Evolutionary conservation across 2,888 invertebrate species (phyloP).

Genomic region (Piscicola geometra): DNA sequence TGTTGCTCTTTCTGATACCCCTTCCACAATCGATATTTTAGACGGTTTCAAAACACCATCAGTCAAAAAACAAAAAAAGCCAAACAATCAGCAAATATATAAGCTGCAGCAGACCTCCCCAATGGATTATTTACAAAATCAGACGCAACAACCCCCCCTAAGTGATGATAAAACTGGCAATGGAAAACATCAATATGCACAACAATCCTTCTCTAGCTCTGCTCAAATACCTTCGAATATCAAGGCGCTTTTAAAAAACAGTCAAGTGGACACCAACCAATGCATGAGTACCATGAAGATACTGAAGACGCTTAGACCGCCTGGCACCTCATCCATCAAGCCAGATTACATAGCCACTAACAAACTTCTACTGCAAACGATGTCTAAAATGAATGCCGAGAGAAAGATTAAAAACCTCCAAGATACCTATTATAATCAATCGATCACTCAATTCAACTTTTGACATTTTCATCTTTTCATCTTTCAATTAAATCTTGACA

Average conservation of each 20-base stretch:
- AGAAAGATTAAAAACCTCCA: slow-evolving; percentile 21
- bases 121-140: too few relatives aligned
- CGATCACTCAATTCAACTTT: not conserved
- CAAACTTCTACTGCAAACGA: slow-evolving; percentile 23
- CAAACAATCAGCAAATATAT: too few relatives aligned
- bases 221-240: not conserved
- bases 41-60: too few relatives aligned
- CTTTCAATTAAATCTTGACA: not conserved
- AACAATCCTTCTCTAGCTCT: too few relatives aligned
- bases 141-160: too few relatives aligned
- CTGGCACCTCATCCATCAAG: slow-evolving; percentile 9
- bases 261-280: not conserved
- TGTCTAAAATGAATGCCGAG: slow-evolving; percentile 30
- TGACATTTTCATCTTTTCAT: not conserved
- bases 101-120: too few relatives aligned
- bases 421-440: slow-evolving; percentile 18
- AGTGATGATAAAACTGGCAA: too few relatives aligned
- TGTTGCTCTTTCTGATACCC: too few relatives aligned
- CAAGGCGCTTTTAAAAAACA: not conserved
- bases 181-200: too few relatives aligned
- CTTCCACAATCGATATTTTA: too few relatives aligned
- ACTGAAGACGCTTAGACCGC: not conserved
- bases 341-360: slow-evolving; percentile 26
- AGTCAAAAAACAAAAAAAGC: too few relatives aligned
- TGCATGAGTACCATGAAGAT: not conserved